Percentiles rank a stretch among this genome's conserved stretches.
These are phyloP conservation scores for Pogonocichla stellata DNA, from an alignment of 2,113 vertebrate species.

Conservation along the genomic window DNA sequence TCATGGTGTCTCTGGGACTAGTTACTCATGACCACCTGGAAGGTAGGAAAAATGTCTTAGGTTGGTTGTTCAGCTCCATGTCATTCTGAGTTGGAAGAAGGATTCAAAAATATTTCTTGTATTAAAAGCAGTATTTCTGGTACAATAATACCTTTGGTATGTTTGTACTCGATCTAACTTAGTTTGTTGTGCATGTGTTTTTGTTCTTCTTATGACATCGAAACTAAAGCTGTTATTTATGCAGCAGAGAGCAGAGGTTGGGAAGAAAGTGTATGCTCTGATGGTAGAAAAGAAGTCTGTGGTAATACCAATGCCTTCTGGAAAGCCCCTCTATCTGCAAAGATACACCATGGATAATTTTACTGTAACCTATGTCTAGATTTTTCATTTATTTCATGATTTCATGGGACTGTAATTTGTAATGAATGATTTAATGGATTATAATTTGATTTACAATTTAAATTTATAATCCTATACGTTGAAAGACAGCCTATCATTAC, in stretches of 20 bases:
- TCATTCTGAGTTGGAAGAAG: background rate
- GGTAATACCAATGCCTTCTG: background rate
- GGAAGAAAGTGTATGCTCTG: background rate
- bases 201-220: background rate
- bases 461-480: background rate
- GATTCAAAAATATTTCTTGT: background rate
- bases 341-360: background rate
- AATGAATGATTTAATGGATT: background rate
- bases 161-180: background rate
- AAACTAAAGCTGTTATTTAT: background rate
- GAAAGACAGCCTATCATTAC: background rate
- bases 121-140: background rate
- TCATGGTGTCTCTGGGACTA: conserved; percentile 96
- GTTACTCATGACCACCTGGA: conserved; percentile 97
- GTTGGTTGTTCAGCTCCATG: background rate
- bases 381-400: background rate
- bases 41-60: conserved; percentile 78
- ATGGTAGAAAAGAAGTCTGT: background rate
- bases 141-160: background rate
- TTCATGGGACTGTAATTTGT: background rate
- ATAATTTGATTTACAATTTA: background rate
- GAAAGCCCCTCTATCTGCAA: background rate
- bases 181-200: background rate
- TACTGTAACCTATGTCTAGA: background rate
- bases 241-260: background rate